Evolutionary conservation across 1,140 invertebrate species (phyloP), one percentile per base, ranked within the genome.

Genomic region (Xylocopa sonorina): DNA sequence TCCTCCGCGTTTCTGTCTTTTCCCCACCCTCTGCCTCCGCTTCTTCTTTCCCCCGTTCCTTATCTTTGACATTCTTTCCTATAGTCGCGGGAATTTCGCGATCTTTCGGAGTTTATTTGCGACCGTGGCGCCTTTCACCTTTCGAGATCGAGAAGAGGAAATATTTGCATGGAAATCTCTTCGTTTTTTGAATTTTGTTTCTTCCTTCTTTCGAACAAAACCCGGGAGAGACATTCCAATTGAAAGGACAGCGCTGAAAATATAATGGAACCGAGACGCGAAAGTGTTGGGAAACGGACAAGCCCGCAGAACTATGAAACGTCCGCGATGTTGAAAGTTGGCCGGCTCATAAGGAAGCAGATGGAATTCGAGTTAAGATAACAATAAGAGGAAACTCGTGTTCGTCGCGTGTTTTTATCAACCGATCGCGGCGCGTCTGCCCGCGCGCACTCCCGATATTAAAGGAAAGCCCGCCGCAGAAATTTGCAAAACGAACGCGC

Each of bases 381-480:
- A 50, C 29, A 50, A 50, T n/a, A 41, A 55, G 32, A 27, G 48
- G 34, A 14, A 53, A 66, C 12, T 66, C 48, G 24, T 66, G 72
- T 53, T 68, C 46, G 64, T 5, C 24, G 21, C 14, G 29, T 4
- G 6, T 51, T 68, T 51, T 68, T 68, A 68, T 68, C 64, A 5
- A 16, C 21, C 10, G 6, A 51, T 67, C 46, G 29, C 64, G 7
- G 4, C 27, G 3, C 2, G n/a, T n/a, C n/a, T 21, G 21, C 7
- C 3, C 32, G 24, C 32, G 21, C 27, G 14, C 34, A 24, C n/a
- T 43, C 29, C 12, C 29, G 58, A 73, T 73, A 57, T 16, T 21
- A 55, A 78, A 71, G 51, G 75, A 48, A 78, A 71, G 57, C 66
- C n/a, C n/a, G 43, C 43, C 29, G 43, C 16, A 62, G 75, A 78